Evolutionary conservation across 2,113 vertebrate genomes (phyloP).

Genomic region (Zosterops japonicus): DNA sequence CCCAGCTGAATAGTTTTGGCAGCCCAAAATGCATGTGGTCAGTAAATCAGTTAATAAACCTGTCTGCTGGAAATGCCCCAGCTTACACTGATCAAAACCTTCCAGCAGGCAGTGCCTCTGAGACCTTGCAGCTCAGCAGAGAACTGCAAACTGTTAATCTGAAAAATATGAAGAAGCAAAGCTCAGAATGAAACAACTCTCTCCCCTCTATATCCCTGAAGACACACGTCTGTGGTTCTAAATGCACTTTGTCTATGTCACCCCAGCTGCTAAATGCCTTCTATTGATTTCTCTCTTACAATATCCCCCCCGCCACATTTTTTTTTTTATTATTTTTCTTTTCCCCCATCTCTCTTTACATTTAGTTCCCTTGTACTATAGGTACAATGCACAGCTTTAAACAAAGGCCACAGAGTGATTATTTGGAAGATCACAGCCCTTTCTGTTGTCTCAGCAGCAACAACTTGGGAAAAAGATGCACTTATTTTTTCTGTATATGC

Average conservation of each 20-base stretch:
- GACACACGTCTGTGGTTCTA: not conserved
- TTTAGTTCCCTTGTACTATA: not conserved
- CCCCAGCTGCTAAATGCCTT: conserved; percentile 43
- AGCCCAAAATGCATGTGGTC: conserved; percentile 39
- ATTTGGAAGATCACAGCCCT: not conserved
- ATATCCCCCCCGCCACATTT: not conserved
- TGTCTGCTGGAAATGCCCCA: conserved; percentile 48
- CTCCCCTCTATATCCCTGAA: not conserved
- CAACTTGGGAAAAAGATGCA: not conserved
- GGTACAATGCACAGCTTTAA: not conserved
- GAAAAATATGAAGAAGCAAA: conserved; percentile 56
- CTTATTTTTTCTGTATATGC: not conserved
- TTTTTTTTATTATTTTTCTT: not conserved
- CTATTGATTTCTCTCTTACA: conserved; percentile 39
- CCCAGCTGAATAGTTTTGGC: conserved; percentile 32
- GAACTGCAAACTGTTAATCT: conserved; percentile 55
- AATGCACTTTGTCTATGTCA: conserved; percentile 54
- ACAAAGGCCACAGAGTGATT: not conserved
- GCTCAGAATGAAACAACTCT: not conserved
- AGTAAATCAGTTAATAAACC: conserved; percentile 70
- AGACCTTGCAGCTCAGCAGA: conserved; percentile 49
- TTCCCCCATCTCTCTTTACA: not conserved
- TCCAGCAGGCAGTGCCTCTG: conserved; percentile 31
- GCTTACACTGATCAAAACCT: conserved; percentile 49
- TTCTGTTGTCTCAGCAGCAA: not conserved